phyloP scores from a whole-genome alignment of 2,797 vertebrate species.

The Megaceryle alcyon region DNA sequence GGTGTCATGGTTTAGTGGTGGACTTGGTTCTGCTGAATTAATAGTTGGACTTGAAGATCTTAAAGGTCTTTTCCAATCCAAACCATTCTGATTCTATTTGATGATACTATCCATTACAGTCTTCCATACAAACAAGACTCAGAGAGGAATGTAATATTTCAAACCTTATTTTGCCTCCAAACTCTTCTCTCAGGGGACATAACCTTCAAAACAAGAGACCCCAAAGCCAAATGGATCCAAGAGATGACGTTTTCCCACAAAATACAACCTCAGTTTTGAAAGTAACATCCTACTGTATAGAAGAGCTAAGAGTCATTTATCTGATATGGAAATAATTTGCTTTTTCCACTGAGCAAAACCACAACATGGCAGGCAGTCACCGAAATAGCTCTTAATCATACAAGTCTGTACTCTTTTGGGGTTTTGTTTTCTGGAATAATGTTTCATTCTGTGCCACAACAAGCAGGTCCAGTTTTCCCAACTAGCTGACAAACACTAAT shows the following conservation, averaged over 20 bases:
- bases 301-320: neutral
- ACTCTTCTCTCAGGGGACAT: neutral
- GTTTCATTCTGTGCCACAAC: neutral
- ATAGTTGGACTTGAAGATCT: neutral
- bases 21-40: neutral
- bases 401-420: neutral
- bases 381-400: neutral
- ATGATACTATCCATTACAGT: neutral
- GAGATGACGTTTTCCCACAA: neutral
- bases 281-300: neutral
- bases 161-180: neutral
- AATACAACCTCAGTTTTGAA: neutral
- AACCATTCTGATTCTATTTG: neutral
- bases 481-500: neutral
- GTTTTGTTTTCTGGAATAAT: neutral
- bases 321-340: neutral
- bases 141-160: neutral
- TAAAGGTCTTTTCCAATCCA: neutral
- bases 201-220: neutral
- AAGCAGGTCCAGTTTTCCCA: neutral
- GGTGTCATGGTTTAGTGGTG: neutral
- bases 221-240: neutral
- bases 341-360: neutral
- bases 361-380: neutral
- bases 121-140: neutral